Percentiles rank a stretch among this genome's conserved stretches.
Evolutionary conservation across 2,797 vertebrate species (phyloP).

Genomic region (Anas bernieri): DNA sequence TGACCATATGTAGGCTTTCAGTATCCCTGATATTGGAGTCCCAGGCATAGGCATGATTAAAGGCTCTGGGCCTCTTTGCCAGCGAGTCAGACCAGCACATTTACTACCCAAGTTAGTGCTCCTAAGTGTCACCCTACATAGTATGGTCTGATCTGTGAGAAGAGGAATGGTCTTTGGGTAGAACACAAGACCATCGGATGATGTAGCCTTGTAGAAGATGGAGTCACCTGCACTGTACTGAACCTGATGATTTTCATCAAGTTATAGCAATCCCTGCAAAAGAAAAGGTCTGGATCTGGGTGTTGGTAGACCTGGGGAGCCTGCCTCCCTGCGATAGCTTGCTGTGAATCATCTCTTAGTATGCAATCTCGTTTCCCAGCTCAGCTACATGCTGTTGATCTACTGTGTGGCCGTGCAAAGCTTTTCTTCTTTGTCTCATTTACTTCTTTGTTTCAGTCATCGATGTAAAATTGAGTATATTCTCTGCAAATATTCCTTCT

Average conservation of each 20-base stretch:
- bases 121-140: too few species aligned
- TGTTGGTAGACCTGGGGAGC: background rate
- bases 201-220: background rate
- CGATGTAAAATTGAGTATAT: background rate
- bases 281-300: background rate
- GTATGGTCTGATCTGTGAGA: background rate
- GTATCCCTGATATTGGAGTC: background rate
- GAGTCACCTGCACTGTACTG: background rate
- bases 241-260: background rate
- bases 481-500: background rate
- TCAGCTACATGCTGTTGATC: background rate
- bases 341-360: background rate
- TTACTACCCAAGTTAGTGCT: background rate
- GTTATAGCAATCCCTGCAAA: background rate
- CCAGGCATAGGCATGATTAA: accelerated
- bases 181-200: accelerated
- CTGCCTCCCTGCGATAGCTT: background rate
- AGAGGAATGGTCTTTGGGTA: background rate
- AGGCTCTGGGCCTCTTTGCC: background rate
- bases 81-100: background rate
- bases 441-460: background rate
- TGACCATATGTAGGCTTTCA: background rate
- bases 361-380: background rate
- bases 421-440: background rate
- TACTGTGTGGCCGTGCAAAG: background rate